Conservation (phyloP, 2,113 vertebrate species). For the Phyllostomus discolor region DNA sequence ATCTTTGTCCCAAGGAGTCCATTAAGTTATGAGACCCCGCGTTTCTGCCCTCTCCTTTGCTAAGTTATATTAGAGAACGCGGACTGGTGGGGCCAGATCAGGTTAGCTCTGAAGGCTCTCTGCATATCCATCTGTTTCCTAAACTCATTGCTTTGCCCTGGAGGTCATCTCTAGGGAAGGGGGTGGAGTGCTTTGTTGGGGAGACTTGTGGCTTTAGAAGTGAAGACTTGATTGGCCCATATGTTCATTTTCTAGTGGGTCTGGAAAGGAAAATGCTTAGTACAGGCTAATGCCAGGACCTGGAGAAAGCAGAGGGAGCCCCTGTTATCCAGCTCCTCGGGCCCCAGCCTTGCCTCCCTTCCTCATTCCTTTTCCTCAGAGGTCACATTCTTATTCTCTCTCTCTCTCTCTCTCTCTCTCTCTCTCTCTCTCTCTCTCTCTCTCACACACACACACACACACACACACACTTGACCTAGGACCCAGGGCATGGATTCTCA, state of each 20-base stretch:
- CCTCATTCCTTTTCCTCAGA: background rate
- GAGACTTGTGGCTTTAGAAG: slow-evolving; percentile 56
- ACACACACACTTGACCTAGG: too few relatives aligned
- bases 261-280: background rate
- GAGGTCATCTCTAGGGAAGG: slow-evolving; percentile 51
- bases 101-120: slow-evolving; percentile 13
- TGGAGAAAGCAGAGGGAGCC: background rate
- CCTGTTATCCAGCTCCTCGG: background rate
- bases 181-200: slow-evolving; percentile 28
- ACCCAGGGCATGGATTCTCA: slow-evolving; percentile 8
- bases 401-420: too few relatives aligned
- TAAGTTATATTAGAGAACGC: slow-evolving; percentile 33
- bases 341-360: background rate
- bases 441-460: too few relatives aligned
- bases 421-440: too few relatives aligned
- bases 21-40: slow-evolving; percentile 5
- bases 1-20: slow-evolving; percentile 65
- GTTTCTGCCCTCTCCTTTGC: background rate
- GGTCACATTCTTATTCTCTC: background rate
- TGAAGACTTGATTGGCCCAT: slow-evolving; percentile 29
- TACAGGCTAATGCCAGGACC: background rate
- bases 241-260: slow-evolving; percentile 39
- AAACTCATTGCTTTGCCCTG: slow-evolving; percentile 28
- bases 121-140: slow-evolving; percentile 63
- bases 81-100: slow-evolving; percentile 44